phyloP scores from a whole-genome alignment of 2,888 invertebrate species.

The Amiota communis region DNA sequence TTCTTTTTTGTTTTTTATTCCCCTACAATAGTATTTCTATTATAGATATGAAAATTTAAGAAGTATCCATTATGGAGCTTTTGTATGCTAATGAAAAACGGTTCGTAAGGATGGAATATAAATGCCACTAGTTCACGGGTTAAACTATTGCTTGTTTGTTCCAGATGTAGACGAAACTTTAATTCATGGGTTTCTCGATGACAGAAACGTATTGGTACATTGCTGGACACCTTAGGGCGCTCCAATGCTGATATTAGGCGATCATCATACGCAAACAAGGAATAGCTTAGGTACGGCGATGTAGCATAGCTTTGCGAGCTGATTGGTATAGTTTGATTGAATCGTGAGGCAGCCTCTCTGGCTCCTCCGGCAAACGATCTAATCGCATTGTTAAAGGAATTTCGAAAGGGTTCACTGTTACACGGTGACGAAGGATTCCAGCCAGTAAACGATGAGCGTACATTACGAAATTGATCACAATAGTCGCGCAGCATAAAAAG shows the following conservation, averaged over 20 bases:
- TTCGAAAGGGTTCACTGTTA: conserved; percentile 83
- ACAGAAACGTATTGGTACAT: conserved; percentile 88
- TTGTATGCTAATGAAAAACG: conserved; percentile 96
- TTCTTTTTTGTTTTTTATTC: no score
- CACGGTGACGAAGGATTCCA: conserved; percentile 93
- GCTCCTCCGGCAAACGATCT: conserved; percentile 79
- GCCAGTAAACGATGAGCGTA: conserved; percentile 82
- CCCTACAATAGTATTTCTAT: conserved; percentile 70
- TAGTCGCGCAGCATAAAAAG: conserved; percentile 90
- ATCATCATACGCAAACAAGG: conserved; percentile 94
- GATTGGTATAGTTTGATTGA: conserved; percentile 92
- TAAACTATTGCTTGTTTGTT: conserved; percentile 33
- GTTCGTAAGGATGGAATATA: conserved; percentile 96
- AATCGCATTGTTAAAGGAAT: conserved; percentile 44
- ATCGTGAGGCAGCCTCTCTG: conserved; percentile 89
- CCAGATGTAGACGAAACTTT: conserved; percentile 83
- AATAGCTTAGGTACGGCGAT: conserved; percentile 93
- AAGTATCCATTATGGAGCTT: conserved; percentile 93
- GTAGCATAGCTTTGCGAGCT: conserved; percentile 95
- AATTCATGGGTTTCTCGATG: conserved; percentile 86
- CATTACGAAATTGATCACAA: conserved; percentile 93
- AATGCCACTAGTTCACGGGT: conserved; percentile 86
- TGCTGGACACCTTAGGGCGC: conserved; percentile 85
- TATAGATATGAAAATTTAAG: conserved; percentile 94
- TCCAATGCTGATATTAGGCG: conserved; percentile 97